Base-by-base conservation (phyloP, 2,797 vertebrate genomes). In the Oreochromis grahami region DNA sequence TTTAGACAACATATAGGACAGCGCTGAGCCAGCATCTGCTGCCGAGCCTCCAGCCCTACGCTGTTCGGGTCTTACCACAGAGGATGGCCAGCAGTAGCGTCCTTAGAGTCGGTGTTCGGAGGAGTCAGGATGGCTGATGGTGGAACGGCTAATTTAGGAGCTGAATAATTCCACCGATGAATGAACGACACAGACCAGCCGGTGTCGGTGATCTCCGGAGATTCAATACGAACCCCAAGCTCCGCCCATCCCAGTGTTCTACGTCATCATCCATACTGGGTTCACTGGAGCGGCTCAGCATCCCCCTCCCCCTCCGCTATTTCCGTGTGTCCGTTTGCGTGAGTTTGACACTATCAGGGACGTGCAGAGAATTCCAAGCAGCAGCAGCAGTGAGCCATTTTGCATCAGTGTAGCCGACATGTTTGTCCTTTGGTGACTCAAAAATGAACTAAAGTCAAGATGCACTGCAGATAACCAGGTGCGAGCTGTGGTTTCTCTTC, bases 21-120 rank as follows among this genome's bases (percentile, higher is more conserved):
- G 63, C 50, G 13, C 77, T 48, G 43, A 74, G 68, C 68, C 43
- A 19, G 68, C 68, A 48, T 74, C 68, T 74, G 68, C 43, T 17
- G 79, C 76, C 70, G 52, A 4, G 68, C 5, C 58, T 76, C 45
- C 68, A 29, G 68, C 68, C 43, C 43, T 48, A 50, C 43, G 41
- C 68, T 50, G 43, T 63, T 79, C 90, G 82, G 85, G 48, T 86
- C 94, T 94, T 94, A 94, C 94, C 94, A 92, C 84, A 81, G 86
- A 56, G 86, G 93, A 63, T 87, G 90, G 36, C 81, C 81, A 82
- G 81, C 7, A 85, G 41, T 5, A 77, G 78, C 38, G 83, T 91
- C 88, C 86, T 88, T 78, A 85, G 50, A 34, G 86, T 74, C 81
- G 74, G 48, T 48, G 85, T 55, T 78, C 50, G 82, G 84, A 84